Evolutionary conservation across 2,888 invertebrate genomes (phyloP).

Genomic region (Plagiodera versicolora): DNA sequence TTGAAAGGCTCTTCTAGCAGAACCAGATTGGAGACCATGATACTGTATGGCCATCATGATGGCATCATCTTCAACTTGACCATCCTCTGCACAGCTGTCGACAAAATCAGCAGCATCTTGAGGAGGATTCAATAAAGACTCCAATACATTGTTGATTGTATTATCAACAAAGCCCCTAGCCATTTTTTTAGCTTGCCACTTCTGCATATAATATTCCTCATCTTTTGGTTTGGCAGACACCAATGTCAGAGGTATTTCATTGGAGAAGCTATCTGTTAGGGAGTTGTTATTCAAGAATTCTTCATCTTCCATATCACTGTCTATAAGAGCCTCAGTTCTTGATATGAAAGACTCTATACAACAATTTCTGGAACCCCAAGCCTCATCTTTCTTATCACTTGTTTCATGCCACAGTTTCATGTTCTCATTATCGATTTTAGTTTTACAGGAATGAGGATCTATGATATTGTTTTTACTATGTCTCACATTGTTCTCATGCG

Average conservation of each 20-base stretch:
- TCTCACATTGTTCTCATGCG: conserved; percentile 33
- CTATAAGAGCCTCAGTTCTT: conserved; percentile 37
- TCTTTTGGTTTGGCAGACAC: conserved; percentile 44
- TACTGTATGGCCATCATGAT: conserved; percentile 75
- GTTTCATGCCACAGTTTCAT: neutral
- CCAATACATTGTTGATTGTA: conserved; percentile 68
- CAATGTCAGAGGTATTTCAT: conserved; percentile 47
- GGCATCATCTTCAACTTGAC: conserved; percentile 69
- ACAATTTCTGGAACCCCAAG: conserved; percentile 35
- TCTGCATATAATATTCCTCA: conserved; percentile 52
- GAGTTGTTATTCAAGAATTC: conserved; percentile 17
- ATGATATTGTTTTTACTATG: conserved; percentile 17
- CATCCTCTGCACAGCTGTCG: conserved; percentile 60
- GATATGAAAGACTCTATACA: conserved; percentile 43
- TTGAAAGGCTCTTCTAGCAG: conserved; percentile 21
- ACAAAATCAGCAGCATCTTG: conserved; percentile 59
- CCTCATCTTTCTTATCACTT: conserved; percentile 20
- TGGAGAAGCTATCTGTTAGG: conserved; percentile 30
- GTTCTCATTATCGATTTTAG: conserved; percentile 23
- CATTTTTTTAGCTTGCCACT: conserved; percentile 70
- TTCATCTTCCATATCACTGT: conserved; percentile 35
- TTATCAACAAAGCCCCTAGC: conserved; percentile 71
- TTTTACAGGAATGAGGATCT: neutral
- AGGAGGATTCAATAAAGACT: conserved; percentile 60
- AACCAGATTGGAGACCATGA: conserved; percentile 62